Conservation (phyloP, 2,888 invertebrate genomes). For the Spodoptera littoralis region DNA sequence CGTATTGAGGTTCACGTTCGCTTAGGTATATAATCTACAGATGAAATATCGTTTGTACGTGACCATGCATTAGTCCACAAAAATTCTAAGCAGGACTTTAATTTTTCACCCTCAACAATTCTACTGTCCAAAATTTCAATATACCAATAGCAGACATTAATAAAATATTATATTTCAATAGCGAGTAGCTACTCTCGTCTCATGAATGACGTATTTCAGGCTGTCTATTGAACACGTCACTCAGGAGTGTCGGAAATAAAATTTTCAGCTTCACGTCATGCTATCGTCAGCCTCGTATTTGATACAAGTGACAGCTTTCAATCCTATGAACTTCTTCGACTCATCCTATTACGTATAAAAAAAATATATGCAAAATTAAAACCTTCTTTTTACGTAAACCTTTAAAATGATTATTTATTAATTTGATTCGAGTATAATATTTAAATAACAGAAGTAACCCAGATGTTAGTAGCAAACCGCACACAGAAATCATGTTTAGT, state of each 20-base stretch:
- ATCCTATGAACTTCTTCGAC: slow-evolving; percentile 1
- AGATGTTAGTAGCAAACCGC: slow-evolving; percentile 3
- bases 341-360: neutral
- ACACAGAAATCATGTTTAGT: slow-evolving; percentile 22
- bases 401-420: no score
- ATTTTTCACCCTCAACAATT: no score
- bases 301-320: slow-evolving; percentile 29
- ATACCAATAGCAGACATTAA: no score
- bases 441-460: neutral
- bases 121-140: no score
- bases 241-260: slow-evolving; percentile 15
- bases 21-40: no score
- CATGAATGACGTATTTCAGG: neutral
- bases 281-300: slow-evolving; percentile 18
- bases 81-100: no score
- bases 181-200: no score
- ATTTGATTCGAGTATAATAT: no score
- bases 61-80: no score
- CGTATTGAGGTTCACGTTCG: no score
- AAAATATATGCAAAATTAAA: neutral
- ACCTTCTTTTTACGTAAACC: neutral
- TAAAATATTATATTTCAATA: no score
- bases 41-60: no score
- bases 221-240: slow-evolving; percentile 24
- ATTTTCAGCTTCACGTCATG: slow-evolving; percentile 20